phyloP scores from a whole-genome alignment of 2,797 vertebrate genomes.

The Peromyscus eremicus region DNA sequence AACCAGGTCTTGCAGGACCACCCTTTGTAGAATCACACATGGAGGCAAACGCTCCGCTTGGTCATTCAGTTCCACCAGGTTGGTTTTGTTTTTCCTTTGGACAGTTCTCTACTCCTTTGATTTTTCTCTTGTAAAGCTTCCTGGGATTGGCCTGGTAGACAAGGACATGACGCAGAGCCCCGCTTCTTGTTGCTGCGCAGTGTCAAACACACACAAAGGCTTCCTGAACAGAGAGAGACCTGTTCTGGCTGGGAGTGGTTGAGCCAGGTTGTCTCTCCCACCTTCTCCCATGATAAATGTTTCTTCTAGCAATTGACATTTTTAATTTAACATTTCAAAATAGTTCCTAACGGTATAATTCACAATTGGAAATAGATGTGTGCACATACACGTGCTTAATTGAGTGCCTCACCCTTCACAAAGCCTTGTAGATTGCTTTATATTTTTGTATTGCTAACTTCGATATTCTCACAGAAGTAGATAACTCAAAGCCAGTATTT shows the following conservation, averaged over 20 bases:
- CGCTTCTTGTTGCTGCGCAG: neutral
- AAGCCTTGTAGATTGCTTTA: slow-evolving; percentile 4
- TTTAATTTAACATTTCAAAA: slow-evolving; percentile 55
- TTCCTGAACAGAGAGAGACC: neutral
- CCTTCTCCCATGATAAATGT: neutral
- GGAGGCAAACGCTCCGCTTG: neutral
- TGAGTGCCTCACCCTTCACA: neutral
- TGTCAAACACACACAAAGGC: neutral
- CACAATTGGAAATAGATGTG: neutral
- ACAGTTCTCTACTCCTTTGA: neutral
- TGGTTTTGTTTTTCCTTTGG: neutral
- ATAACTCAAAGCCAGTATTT: neutral
- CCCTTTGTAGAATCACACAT: neutral
- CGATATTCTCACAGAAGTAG: neutral
- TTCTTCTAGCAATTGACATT: neutral
- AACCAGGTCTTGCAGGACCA: neutral
- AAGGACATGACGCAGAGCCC: neutral
- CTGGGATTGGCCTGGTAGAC: neutral
- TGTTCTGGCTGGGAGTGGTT: neutral
- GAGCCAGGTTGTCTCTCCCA: neutral
- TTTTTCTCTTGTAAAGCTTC: neutral
- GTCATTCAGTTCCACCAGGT: neutral
- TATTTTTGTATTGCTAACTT: neutral
- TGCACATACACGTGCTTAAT: neutral
- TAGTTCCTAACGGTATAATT: neutral